Conservation (phyloP, 2,888 invertebrate species). For the Cetonia aurata region DNA sequence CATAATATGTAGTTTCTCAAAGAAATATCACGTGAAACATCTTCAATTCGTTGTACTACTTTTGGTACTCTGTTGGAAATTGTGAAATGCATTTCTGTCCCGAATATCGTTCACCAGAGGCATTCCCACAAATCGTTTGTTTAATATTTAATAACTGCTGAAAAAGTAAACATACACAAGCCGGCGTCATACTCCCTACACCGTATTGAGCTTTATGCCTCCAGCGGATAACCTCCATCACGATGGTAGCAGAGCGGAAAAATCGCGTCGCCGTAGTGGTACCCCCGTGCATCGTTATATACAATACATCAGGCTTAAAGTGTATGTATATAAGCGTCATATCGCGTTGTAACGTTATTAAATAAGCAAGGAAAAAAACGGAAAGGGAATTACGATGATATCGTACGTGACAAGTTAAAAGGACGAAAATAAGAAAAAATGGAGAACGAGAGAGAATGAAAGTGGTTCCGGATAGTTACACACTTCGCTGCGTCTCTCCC, state of each 20-base stretch:
- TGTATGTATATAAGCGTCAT: conserved; percentile 14
- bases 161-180: conserved; percentile 13
- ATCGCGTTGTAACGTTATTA: conserved; percentile 26
- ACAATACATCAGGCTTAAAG: conserved; percentile 24
- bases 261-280: not conserved
- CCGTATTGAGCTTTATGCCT: conserved; percentile 10
- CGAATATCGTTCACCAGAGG: not conserved
- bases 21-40: too few species aligned
- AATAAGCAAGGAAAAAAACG: conserved; percentile 21
- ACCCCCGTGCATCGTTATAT: conserved; percentile 29
- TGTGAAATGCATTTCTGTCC: too few species aligned
- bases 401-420: conserved; percentile 29
- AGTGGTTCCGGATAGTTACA: conserved; percentile 31
- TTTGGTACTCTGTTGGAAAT: too few species aligned
- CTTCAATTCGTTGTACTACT: too few species aligned
- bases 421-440: not conserved
- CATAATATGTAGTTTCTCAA: too few species aligned
- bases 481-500: not conserved
- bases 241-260: not conserved
- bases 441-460: not conserved
- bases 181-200: too few species aligned
- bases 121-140: not conserved
- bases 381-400: conserved; percentile 12
- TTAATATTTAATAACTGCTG: conserved; percentile 3
- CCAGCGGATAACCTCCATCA: not conserved